Evolutionary conservation across 2,888 invertebrate genomes (phyloP), one percentile per base, ranked within the genome.

Genomic region (Lydus trimaculatus): DNA sequence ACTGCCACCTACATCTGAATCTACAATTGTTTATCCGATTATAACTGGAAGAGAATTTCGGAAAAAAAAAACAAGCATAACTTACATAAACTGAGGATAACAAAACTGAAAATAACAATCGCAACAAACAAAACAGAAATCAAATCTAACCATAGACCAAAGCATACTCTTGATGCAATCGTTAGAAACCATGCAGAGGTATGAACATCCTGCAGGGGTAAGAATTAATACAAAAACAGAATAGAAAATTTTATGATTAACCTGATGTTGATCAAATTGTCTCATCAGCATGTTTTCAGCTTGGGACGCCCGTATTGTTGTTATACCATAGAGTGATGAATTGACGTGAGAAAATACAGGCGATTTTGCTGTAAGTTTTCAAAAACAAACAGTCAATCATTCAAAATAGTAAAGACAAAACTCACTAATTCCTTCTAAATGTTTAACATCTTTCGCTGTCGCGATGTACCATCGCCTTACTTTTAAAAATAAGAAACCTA

Each of bases 301-400:
- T 59, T 88, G 85, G 33, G 91, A 91, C 36, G 94, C 92, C 80
- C 95, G 87, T 20, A 95, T 92, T 0, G 94, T 94, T 0, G 91
- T 86, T 8, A 95, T 85, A 15, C 95, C 95, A 70, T 91, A 87
- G 56, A 95, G 86, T 0, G 93, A 91, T 1, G 93, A 90, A 75
- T 90, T 92, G 31, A 95, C 86, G 85, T 94, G 93, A 7, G 93
- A 90, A 80, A 93, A 94, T 1, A 95, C 91, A 0, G 95, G 94
- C 80, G 93, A 93, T 72, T 92, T 90, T 23, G 92, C 94, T 94
- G 85, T n/a, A 52, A 48, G 1, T 31, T 31, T 5, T 7, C 8
- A 39, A 17, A 43, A 20, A 13, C 23, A 39, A 31, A 31, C 1
- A 17, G 15, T 56, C 9, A 13, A 15, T 33, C 6, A 9, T 0